These are phyloP conservation scores for Phalacrocorax aristotelis DNA, from an alignment of 2,113 vertebrate species.

Conservation along the genomic window DNA sequence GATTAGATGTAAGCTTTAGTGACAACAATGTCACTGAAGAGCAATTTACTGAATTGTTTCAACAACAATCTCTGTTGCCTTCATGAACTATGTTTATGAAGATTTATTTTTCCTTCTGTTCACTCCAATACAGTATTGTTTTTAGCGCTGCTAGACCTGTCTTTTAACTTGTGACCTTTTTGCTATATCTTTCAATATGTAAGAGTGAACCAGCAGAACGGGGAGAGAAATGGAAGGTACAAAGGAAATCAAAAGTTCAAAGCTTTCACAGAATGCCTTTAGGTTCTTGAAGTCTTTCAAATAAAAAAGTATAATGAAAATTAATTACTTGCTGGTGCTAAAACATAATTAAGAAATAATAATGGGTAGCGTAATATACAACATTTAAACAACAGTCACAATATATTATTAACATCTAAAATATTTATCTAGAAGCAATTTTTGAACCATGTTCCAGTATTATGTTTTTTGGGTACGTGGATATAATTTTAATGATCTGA, in stretches of 20 bases:
- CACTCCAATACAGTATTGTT: not conserved
- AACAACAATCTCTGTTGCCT: not conserved
- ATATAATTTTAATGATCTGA: not conserved
- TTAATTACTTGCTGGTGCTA: constrained; percentile 9
- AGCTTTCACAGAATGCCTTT: constrained; percentile 30
- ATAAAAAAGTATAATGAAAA: constrained; percentile 23
- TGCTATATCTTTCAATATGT: not conserved
- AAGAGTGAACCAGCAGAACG: not conserved
- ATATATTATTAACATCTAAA: not conserved
- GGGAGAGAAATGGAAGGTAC: not conserved
- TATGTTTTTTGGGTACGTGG: not conserved
- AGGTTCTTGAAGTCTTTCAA: constrained; percentile 34
- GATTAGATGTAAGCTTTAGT: not conserved
- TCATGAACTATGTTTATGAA: not conserved
- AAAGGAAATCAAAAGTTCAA: constrained; percentile 28
- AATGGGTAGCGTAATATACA: not conserved
- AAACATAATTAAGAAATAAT: constrained; percentile 17
- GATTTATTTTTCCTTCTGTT: not conserved
- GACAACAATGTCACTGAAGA: not conserved
- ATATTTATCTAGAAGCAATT: not conserved
- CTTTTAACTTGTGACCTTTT: constrained; percentile 7
- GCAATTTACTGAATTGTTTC: not conserved
- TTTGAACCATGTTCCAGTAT: not conserved
- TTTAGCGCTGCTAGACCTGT: not conserved
- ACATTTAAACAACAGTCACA: not conserved